These are phyloP conservation scores for Drosophila affinis DNA, from an alignment of 2,888 invertebrate genomes.

Conservation along the genomic window DNA sequence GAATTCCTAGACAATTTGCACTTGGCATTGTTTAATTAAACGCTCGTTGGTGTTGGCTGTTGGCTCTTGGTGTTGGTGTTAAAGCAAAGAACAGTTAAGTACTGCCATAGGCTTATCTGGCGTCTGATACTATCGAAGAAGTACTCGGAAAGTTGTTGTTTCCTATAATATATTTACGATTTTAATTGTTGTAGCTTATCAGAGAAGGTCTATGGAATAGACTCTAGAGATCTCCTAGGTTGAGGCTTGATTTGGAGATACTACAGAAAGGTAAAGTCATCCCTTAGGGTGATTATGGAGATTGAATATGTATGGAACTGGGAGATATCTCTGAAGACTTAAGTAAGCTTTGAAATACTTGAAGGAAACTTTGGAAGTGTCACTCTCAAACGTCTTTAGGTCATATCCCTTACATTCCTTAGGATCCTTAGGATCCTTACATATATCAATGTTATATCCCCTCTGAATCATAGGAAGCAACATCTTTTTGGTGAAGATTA, in stretches of 20 bases:
- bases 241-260: no score
- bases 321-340: no score
- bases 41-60: background rate
- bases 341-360: background rate
- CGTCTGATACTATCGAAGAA: background rate
- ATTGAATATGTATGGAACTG: no score
- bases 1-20: conserved; percentile 24
- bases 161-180: conserved; percentile 7
- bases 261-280: no score
- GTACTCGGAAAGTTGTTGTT: background rate
- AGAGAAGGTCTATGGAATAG: background rate
- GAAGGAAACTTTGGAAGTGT: background rate
- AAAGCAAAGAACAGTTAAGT: conserved; percentile 15
- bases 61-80: conserved; percentile 9
- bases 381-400: no score
- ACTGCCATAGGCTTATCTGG: conserved; percentile 1
- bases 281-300: no score
- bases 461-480: no score
- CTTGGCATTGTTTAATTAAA: conserved; percentile 35
- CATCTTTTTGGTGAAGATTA: background rate
- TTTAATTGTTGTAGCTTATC: background rate
- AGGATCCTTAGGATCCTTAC: no score
- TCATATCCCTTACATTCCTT: no score
- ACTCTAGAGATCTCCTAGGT: no score
- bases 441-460: no score